phyloP scores from a whole-genome alignment of 2,113 vertebrate species.

The Notarius lentiginosus region DNA sequence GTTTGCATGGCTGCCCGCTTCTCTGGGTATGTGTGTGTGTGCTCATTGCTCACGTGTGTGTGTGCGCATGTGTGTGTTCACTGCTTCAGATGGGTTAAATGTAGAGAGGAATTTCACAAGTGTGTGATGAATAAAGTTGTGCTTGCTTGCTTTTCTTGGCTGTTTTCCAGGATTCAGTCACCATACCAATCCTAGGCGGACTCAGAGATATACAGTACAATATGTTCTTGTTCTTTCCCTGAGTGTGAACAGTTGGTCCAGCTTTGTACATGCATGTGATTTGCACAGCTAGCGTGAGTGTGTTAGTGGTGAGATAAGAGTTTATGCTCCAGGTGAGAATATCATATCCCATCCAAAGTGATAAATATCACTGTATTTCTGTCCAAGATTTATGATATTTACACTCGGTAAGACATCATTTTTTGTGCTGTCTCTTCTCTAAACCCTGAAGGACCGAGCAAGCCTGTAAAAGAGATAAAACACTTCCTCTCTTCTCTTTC shows the following conservation, averaged over 20 bases:
- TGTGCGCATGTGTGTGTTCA: too few species aligned
- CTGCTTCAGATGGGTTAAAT: too few species aligned
- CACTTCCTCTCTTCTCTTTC: neutral
- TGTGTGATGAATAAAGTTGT: too few species aligned
- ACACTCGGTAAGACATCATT: neutral
- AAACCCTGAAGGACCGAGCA: neutral
- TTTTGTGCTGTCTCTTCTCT: neutral
- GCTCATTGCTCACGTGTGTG: too few species aligned
- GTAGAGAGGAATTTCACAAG: too few species aligned
- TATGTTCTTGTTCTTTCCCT: neutral
- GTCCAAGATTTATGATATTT: slow-evolving; percentile 9
- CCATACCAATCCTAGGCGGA: neutral
- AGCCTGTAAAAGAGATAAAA: slow-evolving; percentile 26
- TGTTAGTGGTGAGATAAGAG: neutral
- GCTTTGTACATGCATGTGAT: neutral
- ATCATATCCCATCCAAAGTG: neutral
- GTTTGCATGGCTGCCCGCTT: too few species aligned
- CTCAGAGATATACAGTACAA: neutral
- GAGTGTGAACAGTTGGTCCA: neutral
- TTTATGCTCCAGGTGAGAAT: neutral
- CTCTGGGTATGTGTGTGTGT: too few species aligned
- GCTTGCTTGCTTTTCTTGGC: neutral
- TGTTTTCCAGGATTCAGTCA: neutral
- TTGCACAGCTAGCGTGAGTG: neutral
- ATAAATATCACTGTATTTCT: slow-evolving; percentile 9